Conservation (phyloP, 2,888 invertebrate species). For the Lasius fuliginosus region DNA sequence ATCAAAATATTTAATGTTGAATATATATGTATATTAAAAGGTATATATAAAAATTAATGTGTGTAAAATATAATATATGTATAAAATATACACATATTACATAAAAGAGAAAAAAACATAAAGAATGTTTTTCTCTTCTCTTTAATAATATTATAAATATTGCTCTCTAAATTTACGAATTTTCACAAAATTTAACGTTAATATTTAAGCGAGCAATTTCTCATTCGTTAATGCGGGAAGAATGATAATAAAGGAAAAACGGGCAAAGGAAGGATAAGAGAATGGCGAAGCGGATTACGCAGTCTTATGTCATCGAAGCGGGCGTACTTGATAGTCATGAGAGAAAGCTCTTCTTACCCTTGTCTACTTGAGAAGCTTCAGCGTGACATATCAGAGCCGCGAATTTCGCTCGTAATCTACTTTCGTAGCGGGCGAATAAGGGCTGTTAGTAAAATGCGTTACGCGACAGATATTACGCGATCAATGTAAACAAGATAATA, state of each 20-base stretch:
- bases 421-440: conserved; percentile 19
- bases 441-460: conserved; percentile 17
- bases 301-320: conserved; percentile 43
- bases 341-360: conserved; percentile 32
- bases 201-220: not conserved
- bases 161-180: not conserved
- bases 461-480: conserved; percentile 33
- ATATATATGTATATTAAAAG: not conserved
- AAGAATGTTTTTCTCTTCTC: not conserved
- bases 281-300: conserved; percentile 38
- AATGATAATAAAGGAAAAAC: not conserved
- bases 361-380: conserved; percentile 27
- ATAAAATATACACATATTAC: not conserved
- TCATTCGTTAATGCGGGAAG: not conserved
- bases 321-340: conserved; percentile 49
- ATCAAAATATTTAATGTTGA: not conserved
- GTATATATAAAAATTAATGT: no score
- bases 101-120: not conserved
- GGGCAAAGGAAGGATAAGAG: conserved; percentile 7
- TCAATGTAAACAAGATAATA: conserved; percentile 38
- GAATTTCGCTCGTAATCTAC: conserved; percentile 52
- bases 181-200: not conserved
- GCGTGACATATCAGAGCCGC: conserved; percentile 43
- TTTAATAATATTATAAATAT: conserved; percentile 3
- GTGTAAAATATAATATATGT: no score